Evolutionary conservation across 2,113 vertebrate genomes (phyloP).

Genomic region (Geococcyx californianus): DNA sequence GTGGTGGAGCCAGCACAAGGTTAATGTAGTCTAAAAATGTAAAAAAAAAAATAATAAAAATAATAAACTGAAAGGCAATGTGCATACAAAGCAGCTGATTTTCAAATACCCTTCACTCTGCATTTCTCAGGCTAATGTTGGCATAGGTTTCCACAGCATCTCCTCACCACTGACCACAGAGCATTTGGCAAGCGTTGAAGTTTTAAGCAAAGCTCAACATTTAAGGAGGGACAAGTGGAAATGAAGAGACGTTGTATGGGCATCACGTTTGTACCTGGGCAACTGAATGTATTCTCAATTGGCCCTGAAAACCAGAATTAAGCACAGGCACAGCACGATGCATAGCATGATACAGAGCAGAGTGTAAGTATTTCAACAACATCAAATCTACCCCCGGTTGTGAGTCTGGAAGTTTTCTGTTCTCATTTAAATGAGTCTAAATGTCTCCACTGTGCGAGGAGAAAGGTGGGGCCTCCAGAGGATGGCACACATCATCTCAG

Average conservation of each 20-base stretch:
- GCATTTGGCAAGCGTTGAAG: background rate
- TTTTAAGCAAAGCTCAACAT: background rate
- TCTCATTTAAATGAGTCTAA: background rate
- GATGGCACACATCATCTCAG: background rate
- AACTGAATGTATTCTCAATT: background rate
- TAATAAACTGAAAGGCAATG: background rate
- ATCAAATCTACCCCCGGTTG: background rate
- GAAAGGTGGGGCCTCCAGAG: background rate
- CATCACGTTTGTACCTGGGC: background rate
- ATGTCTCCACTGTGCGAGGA: background rate
- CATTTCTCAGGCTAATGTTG: background rate
- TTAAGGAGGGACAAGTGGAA: background rate
- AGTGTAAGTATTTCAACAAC: background rate
- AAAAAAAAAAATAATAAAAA: no score
- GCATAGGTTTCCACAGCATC: background rate
- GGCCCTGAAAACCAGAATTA: background rate
- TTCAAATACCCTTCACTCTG: background rate
- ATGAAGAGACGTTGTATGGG: background rate
- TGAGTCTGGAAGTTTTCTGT: background rate
- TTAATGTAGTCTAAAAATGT: background rate
- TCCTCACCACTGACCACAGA: background rate
- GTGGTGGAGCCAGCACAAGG: background rate
- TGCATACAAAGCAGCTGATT: background rate
- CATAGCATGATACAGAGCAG: no score
- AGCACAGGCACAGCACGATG: background rate